These are phyloP conservation scores for Spodoptera litura DNA, from an alignment of 1,140 invertebrate species.

Conservation along the genomic window DNA sequence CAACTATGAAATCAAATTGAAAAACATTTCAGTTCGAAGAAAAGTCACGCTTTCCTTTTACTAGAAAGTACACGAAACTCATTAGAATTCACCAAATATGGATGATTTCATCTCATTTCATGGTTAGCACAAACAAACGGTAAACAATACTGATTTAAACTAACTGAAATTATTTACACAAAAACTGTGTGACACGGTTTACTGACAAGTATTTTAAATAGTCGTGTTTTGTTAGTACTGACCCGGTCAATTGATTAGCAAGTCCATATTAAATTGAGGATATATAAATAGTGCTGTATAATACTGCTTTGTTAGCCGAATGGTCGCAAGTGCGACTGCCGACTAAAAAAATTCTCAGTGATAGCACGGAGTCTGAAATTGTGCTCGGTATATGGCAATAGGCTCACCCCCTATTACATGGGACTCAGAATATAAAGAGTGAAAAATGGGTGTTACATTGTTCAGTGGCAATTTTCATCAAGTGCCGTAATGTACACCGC, in stretches of 20 bases:
- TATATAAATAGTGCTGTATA: too few species aligned
- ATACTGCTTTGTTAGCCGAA: too few species aligned
- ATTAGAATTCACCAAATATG: constrained; percentile 28
- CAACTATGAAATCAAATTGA: background rate
- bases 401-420: too few species aligned
- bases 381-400: too few species aligned
- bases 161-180: constrained; percentile 6
- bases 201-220: constrained; percentile 1
- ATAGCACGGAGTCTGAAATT: too few species aligned
- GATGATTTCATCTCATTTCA: background rate
- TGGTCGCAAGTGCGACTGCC: too few species aligned
- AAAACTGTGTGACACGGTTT: constrained; percentile 13
- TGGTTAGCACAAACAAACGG: background rate
- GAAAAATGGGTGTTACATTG: too few species aligned
- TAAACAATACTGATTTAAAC: constrained; percentile 15
- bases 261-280: background rate
- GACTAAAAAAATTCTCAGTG: too few species aligned
- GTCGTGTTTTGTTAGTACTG: constrained; percentile 2
- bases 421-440: too few species aligned
- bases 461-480: too few species aligned
- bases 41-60: constrained; percentile 17
- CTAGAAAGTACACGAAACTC: background rate
- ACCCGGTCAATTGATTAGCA: constrained; percentile 21
- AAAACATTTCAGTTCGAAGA: background rate
- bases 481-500: too few species aligned